Conservation (phyloP, 1,140 invertebrate genomes). For the Notospermus geniculatus region DNA sequence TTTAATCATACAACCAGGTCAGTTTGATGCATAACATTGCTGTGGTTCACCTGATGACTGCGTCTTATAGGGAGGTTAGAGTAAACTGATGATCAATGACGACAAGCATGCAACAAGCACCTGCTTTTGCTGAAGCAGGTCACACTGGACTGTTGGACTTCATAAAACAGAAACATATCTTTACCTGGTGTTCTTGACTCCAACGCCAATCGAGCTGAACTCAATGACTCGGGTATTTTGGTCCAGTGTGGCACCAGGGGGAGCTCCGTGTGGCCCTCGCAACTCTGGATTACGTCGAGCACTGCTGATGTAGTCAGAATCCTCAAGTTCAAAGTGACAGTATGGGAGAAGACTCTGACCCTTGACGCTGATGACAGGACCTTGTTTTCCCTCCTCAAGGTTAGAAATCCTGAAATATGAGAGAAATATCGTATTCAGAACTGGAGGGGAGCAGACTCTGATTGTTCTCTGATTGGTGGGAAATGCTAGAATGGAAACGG, state of each 20-base stretch:
- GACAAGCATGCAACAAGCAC: too few relatives aligned
- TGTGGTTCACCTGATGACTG: too few relatives aligned
- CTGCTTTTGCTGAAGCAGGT: too few relatives aligned
- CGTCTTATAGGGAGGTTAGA: too few relatives aligned
- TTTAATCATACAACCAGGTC: too few relatives aligned
- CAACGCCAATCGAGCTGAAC: slow-evolving; percentile 49
- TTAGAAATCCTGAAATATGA: slow-evolving; percentile 42
- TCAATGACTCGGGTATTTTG: slow-evolving; percentile 54
- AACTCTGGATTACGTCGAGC: slow-evolving; percentile 51
- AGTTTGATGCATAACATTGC: too few relatives aligned
- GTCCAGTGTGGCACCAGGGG: slow-evolving; percentile 50
- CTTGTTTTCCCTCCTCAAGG: slow-evolving; percentile 42
- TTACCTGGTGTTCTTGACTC: slow-evolving; percentile 41
- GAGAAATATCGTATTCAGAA: background rate
- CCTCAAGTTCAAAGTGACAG: slow-evolving; percentile 56
- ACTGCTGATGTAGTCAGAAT: slow-evolving; percentile 53
- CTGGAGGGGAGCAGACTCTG: too few relatives aligned
- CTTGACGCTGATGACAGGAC: slow-evolving; percentile 47
- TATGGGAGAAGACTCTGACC: slow-evolving; percentile 53
- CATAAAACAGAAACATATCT: too few relatives aligned
- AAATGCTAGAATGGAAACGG: background rate
- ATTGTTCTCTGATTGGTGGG: background rate
- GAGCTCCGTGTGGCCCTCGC: slow-evolving; percentile 45
- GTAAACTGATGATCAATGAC: too few relatives aligned
- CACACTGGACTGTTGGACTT: too few relatives aligned